Percentiles rank a stretch among this genome's conserved stretches.
phyloP scores from a whole-genome alignment of 1,140 invertebrate species.

The Ceratitis capitata region DNA sequence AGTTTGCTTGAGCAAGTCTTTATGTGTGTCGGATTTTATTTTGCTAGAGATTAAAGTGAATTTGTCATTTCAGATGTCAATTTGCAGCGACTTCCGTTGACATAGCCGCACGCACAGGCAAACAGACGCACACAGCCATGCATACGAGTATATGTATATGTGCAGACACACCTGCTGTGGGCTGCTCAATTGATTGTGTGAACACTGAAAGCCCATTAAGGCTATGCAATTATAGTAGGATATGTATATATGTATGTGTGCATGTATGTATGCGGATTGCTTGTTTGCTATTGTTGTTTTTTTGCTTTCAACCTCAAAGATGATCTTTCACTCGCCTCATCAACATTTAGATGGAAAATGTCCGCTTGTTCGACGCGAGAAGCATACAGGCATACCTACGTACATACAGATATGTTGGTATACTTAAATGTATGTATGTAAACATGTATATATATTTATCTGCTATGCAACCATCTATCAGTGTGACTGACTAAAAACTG shows the following conservation, averaged over 20 bases:
- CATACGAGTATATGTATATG: not conserved
- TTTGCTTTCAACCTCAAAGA: not conserved
- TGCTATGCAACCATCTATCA: not conserved
- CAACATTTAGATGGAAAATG: slow-evolving; percentile 36
- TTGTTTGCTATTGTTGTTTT: not conserved
- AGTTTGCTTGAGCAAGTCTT: too few relatives aligned
- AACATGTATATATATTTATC: not conserved
- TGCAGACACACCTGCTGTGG: not conserved
- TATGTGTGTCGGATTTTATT: not conserved
- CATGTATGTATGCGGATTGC: not conserved
- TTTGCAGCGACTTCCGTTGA: slow-evolving; percentile 29
- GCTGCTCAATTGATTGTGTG: not conserved
- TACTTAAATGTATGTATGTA: not conserved
- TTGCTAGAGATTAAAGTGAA: not conserved
- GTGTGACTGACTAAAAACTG: slow-evolving; percentile 2
- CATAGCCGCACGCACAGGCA: too few relatives aligned
- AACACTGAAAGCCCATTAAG: slow-evolving; percentile 29
- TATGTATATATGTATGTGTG: too few relatives aligned
- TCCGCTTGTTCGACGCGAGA: not conserved
- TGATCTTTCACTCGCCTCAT: slow-evolving; percentile 22
- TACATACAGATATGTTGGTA: not conserved
- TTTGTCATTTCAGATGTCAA: slow-evolving; percentile 17
- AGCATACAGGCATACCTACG: not conserved
- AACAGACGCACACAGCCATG: not conserved
- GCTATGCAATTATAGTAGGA: too few relatives aligned